A percentile compares a stretch with the other conserved stretches of the same genome.
Conservation (phyloP, 2,888 invertebrate species). For the Pristionchus japonicus region DNA sequence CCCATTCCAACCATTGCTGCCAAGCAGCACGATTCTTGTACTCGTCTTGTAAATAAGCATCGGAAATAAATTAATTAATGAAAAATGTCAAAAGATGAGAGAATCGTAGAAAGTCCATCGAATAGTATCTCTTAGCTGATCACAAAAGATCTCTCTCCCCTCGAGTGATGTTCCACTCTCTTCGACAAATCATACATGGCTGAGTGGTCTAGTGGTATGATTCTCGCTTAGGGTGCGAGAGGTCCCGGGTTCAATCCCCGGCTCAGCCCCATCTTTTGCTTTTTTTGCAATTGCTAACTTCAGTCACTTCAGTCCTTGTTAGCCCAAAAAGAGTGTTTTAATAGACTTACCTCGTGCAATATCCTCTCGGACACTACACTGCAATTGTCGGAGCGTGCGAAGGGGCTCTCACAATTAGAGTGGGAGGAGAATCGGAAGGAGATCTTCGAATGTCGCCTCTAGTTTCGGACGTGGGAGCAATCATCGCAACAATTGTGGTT, state of each 20-base stretch:
- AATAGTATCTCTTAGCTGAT: neutral
- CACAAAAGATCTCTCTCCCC: neutral
- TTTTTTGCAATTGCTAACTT: neutral
- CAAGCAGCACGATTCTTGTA: too few species aligned
- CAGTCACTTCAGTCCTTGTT: too few species aligned
- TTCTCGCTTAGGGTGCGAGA: conserved; percentile 76
- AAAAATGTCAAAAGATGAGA: too few species aligned
- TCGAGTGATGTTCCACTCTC: neutral
- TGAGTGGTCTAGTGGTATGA: conserved; percentile 76
- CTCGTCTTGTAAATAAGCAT: too few species aligned
- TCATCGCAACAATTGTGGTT: neutral
- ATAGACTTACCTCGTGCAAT: neutral
- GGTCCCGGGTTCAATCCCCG: conserved; percentile 75
- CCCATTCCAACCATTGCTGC: too few species aligned
- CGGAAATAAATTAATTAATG: too few species aligned
- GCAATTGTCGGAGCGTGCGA: neutral
- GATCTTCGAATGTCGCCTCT: neutral
- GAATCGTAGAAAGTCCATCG: too few species aligned
- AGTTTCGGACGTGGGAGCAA: neutral
- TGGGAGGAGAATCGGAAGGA: neutral
- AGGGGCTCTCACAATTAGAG: neutral
- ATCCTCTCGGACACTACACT: neutral
- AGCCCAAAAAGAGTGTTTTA: too few species aligned
- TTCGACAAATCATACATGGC: conserved; percentile 43
- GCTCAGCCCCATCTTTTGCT: conserved; percentile 6